phyloP scores from a whole-genome alignment of 1,140 invertebrate genomes.

The Macrocentrus cingulum region DNA sequence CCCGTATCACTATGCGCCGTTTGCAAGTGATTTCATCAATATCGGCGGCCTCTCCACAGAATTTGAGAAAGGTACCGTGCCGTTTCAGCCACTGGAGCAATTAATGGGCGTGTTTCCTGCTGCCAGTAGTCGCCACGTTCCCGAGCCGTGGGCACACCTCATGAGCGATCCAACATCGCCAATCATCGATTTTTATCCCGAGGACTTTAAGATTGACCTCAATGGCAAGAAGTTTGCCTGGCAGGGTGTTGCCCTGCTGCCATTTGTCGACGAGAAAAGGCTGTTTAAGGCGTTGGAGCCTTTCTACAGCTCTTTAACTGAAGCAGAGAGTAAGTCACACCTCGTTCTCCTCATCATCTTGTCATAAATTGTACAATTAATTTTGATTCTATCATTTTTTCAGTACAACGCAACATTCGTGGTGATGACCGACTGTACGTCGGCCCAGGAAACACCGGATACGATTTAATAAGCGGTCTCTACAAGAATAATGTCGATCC shows the following conservation, averaged over 20 bases:
- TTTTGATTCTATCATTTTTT: constrained; percentile 33
- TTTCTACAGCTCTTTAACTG: constrained; percentile 77
- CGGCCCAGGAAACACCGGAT: constrained; percentile 67
- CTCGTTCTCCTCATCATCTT: constrained; percentile 10
- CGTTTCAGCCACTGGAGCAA: constrained; percentile 96
- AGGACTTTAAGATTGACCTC: constrained; percentile 97
- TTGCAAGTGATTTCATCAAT: constrained; percentile 97
- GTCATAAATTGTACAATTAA: constrained; percentile 24
- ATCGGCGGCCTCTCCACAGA: constrained; percentile 81
- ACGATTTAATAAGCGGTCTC: constrained; percentile 69
- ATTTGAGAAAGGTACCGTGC: constrained; percentile 87
- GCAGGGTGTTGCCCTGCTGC: constrained; percentile 97
- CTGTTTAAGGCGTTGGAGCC: constrained; percentile 84
- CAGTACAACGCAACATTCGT: constrained; percentile 65
- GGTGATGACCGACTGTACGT: constrained; percentile 84
- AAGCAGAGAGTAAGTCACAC: constrained; percentile 71
- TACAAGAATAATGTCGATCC: constrained; percentile 63
- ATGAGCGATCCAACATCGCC: constrained; percentile 92
- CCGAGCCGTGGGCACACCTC: constrained; percentile 87
- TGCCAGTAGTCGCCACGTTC: constrained; percentile 91
- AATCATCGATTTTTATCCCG: constrained; percentile 99
- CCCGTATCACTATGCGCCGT: constrained; percentile 99
- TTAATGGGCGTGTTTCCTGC: constrained; percentile 99
- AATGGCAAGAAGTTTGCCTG: constrained; percentile 99
- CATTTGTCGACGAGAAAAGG: constrained; percentile 95